Evolutionary conservation across 2,888 invertebrate genomes (phyloP).

Genomic region (Pyrocoelia pectoralis): DNA sequence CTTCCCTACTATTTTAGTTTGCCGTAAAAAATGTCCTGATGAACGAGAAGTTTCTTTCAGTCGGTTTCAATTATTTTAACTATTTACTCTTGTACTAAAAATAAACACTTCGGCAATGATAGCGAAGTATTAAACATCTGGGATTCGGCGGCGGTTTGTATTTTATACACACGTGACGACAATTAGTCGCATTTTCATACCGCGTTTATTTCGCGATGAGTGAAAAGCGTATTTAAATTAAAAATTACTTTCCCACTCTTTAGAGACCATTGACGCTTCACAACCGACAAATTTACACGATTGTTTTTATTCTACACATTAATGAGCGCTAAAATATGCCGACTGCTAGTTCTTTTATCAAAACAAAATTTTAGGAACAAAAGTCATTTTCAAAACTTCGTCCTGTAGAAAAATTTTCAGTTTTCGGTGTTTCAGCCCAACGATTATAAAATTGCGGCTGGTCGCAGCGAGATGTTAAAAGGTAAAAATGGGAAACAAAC

Average conservation of each 20-base stretch:
- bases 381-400: no score
- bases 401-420: no score
- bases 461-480: no score
- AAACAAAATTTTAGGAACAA: no score
- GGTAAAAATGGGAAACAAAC: no score
- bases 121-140: conserved; percentile 37
- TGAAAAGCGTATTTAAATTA: conserved; percentile 5
- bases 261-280: neutral
- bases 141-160: conserved; percentile 16
- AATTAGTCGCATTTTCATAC: conserved; percentile 47
- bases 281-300: neutral
- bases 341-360: no score
- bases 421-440: no score
- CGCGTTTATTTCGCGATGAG: conserved; percentile 19
- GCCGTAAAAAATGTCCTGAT: conserved; percentile 42
- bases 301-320: neutral
- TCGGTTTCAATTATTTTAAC: conserved; percentile 53
- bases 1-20: conserved; percentile 39
- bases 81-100: conserved; percentile 48
- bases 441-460: no score
- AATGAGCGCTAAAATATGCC: no score
- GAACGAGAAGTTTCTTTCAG: conserved; percentile 45
- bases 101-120: conserved; percentile 35
- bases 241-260: neutral
- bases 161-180: conserved; percentile 42